Evolutionary conservation across 2,113 vertebrate species (phyloP).

Genomic region (Origma solitaria): DNA sequence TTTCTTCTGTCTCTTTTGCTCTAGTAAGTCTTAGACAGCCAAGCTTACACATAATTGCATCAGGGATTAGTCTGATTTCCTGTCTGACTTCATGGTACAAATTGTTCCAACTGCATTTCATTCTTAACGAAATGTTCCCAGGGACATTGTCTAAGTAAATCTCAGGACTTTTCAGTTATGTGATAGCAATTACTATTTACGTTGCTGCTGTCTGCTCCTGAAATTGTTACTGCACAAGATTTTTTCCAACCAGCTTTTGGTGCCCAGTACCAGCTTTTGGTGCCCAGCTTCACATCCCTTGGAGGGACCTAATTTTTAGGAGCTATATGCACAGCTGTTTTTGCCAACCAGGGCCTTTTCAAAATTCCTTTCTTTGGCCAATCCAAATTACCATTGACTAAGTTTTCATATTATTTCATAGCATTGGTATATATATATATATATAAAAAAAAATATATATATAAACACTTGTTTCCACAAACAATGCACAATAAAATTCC

Average conservation of each 20-base stretch:
- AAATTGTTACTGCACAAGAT: neutral
- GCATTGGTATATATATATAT: neutral
- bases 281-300: neutral
- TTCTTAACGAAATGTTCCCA: neutral
- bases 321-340: neutral
- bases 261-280: neutral
- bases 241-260: neutral
- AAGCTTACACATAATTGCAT: slow-evolving; percentile 51
- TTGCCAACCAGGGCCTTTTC: neutral
- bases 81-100: slow-evolving; percentile 37
- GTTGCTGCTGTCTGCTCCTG: neutral
- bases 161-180: slow-evolving; percentile 5
- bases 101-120: slow-evolving; percentile 31
- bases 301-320: neutral
- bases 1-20: slow-evolving; percentile 55
- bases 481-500: neutral
- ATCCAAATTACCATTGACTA: neutral
- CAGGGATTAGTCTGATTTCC: slow-evolving; percentile 57
- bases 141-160: slow-evolving; percentile 15
- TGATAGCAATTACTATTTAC: neutral
- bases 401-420: neutral
- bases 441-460: neutral
- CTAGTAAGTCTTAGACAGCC: slow-evolving; percentile 43
- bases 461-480: neutral
- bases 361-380: neutral